A percentile compares a stretch with the other conserved stretches of the same genome.
These are phyloP conservation scores for Rhingia rostrata DNA, from an alignment of 2,888 invertebrate species.

Conservation along the genomic window DNA sequence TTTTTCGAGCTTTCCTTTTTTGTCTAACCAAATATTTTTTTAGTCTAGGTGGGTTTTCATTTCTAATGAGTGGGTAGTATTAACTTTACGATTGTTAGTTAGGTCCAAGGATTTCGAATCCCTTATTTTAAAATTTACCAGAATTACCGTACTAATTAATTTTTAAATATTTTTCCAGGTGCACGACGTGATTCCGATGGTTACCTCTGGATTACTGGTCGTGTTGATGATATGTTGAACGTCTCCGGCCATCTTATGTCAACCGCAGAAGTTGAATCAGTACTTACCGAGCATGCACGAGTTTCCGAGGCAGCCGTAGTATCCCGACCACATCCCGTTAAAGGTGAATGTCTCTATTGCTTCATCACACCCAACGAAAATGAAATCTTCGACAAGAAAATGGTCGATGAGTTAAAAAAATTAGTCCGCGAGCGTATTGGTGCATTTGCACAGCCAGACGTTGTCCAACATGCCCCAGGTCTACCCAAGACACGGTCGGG, in stretches of 20 bases:
- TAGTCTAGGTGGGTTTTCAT: no score
- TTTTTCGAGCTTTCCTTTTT: no score
- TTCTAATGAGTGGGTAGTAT: no score
- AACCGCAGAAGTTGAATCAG: conserved; percentile 96
- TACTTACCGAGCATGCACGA: conserved; percentile 89
- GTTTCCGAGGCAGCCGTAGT: conserved; percentile 99
- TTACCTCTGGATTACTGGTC: conserved; percentile 97
- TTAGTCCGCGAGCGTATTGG: conserved; percentile 95
- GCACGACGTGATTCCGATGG: conserved; percentile 96
- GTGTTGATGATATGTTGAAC: conserved; percentile 99
- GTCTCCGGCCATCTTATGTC: conserved; percentile 99
- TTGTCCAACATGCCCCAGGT: conserved; percentile 95
- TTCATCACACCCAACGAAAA: conserved; percentile 96
- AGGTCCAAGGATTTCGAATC: no score
- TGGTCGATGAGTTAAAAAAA: conserved; percentile 89
- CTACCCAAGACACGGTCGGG: conserved; percentile 98
- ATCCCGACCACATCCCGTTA: conserved; percentile 95
- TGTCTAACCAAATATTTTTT: no score
- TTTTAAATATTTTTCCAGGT: conserved; percentile 84
- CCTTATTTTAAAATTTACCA: no score
- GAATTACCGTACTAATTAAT: background rate
- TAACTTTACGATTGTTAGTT: no score
- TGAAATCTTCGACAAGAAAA: conserved; percentile 87
- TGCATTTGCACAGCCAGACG: conserved; percentile 97
- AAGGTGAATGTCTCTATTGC: conserved; percentile 98